Evolutionary conservation across 2,113 vertebrate genomes (phyloP), one percentile per base, ranked within the genome.

Genomic region (Leptobrachium ailaonicum): DNA sequence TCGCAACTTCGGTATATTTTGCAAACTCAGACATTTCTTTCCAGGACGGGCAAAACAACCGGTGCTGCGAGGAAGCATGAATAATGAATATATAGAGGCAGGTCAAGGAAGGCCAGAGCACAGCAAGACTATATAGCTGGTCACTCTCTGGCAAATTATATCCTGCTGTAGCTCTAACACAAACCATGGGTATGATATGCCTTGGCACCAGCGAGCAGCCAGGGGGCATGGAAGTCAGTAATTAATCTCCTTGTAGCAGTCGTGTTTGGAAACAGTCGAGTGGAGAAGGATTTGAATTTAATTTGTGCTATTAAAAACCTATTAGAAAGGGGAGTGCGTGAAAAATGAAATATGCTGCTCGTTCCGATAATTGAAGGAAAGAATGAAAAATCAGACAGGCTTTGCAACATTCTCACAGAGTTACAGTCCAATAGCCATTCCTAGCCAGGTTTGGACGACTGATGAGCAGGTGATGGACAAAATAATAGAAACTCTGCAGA

Each of bases 21-120:
- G 75, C 66, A 64, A 40, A 14, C 75, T 67, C 66, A 77, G 64
- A 20, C 12, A 10, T 43, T 58, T 43, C 50, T n/a, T 53, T 43
- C 50, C 45, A 50, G 12, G 14, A 56, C 45, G 50, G 54, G 75
- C 32, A 58, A 13, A 40, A 68, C 47, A 68, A 68, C 41, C 41
- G 32, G 41, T 67, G 42, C 42, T 43, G 75, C 42, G 41, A 68
- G 50, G 41, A 68, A 68, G 32, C 41, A 68, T 68, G 75, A 67
- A 77, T 77, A 77, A 77, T 77, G 47, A 43, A 77, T 58, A 13
- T 2, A 6, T 6, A 68, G 41, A 41, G 64, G 41, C 40, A 60
- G 62, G 32, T 10, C 20, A 40, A 43, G 6, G 62, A 32, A 13
- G 66, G 3, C 14, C 7, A 66, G 2, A 10, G 64, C 12, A 41